Base-by-base conservation (phyloP, 1,140 invertebrate genomes). In the Drosophila willistoni region DNA sequence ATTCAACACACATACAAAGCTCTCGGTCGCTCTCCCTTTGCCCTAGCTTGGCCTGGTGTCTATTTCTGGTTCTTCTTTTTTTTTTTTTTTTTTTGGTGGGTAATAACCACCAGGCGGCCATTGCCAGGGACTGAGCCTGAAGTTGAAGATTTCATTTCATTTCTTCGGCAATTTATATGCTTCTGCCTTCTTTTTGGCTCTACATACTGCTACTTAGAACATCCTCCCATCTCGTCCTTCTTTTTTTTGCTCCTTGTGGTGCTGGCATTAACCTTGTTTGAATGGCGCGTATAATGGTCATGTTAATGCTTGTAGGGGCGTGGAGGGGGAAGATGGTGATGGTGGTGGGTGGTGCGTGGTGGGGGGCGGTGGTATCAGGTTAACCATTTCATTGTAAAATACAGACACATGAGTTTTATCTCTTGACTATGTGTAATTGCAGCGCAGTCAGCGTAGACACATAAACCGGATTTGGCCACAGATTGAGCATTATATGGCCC, bases 71-170 rank as follows among this genome's bases (percentile, higher is more conserved):
- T 19, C 5, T 29, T 29, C 6, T 51, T 6, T 9, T 17, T 17
- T 47, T 47, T 47, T 17, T 42, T 14, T 19, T 10, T 47, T 47
- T 47, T 47, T 51, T 51, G 44, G 44, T 51, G 44, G 64, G 82
- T 86, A 82, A 86, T 87, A 87, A 87, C 79, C 83, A 63, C 82
- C 75, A 86, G 75, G 82, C 82, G 82, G 79, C 83, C 75, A 79
- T 86, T 81, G 82, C 82, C 13, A 42, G 39, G 81, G 57, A 47
- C 61, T 70, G 57, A 39, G 44, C 44, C 44, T 10, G 36, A 75
- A 82, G 51, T 68, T 86, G 63, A 79, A 86, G 82, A 85, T 68
- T 86, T 81, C 63, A 29, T 75, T 79, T 81, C 77, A 81, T 81
- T 80, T 78, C 57, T 47, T 57, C 29, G 59, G 39, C 47, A 71